Conservation (phyloP, 2,113 vertebrate species). For the Anthoscopus minutus region DNA sequence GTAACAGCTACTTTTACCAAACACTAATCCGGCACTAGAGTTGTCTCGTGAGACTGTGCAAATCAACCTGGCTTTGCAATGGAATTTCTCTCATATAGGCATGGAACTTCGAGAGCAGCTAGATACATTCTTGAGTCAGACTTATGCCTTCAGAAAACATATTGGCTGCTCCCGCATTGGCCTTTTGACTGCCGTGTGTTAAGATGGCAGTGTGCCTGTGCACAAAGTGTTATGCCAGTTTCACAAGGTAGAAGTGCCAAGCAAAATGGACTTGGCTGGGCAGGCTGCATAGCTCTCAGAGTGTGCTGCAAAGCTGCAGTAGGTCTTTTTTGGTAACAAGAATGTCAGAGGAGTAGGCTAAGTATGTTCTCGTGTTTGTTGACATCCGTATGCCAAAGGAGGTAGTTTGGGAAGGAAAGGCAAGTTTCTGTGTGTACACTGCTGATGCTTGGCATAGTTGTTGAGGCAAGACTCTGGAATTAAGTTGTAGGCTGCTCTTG, state of each 20-base stretch:
- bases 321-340: constrained; percentile 44
- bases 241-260: constrained; percentile 52
- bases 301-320: constrained; percentile 1
- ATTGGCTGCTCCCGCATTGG: neutral
- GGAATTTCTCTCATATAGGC: neutral
- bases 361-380: constrained; percentile 38
- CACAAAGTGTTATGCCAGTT: constrained; percentile 47
- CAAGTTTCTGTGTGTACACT: neutral
- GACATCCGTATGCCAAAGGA: neutral
- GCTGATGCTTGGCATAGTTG: neutral
- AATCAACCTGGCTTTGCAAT: neutral
- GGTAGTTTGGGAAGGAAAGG: neutral
- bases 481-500: neutral
- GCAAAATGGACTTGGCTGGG: constrained; percentile 61
- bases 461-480: neutral
- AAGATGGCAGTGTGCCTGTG: constrained; percentile 43
- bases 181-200: constrained; percentile 64
- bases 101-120: neutral
- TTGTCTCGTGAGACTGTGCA: neutral
- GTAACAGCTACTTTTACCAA: neutral
- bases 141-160: constrained; percentile 13
- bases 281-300: neutral
- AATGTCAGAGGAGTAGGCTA: neutral
- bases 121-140: constrained; percentile 11
- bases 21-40: neutral